Conservation (phyloP, 2,797 vertebrate genomes). For the Sus cebifrons region DNA sequence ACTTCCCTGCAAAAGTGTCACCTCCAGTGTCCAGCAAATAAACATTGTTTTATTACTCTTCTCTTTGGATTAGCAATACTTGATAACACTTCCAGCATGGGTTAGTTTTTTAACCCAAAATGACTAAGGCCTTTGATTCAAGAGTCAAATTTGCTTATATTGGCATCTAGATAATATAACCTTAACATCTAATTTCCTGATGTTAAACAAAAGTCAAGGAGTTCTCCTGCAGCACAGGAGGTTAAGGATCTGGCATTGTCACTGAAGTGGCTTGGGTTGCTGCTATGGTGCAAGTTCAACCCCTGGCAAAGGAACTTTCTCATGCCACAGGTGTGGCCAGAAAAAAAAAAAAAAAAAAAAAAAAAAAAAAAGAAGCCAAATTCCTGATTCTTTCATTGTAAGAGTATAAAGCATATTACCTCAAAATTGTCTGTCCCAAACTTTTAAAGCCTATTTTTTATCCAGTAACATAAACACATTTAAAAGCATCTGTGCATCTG, state of each 20-base stretch:
- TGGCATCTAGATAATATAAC: slow-evolving; percentile 55
- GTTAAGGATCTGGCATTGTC: no score
- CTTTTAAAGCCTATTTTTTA: slow-evolving; percentile 67
- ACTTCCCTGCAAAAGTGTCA: slow-evolving; percentile 8
- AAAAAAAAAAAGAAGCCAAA: no score
- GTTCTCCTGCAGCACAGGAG: no score
- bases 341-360: no score
- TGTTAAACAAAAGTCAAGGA: slow-evolving; percentile 47
- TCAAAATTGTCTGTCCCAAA: slow-evolving; percentile 67
- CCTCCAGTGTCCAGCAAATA: slow-evolving; percentile 64
- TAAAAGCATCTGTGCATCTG: neutral
- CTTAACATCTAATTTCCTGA: slow-evolving; percentile 69
- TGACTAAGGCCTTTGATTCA: slow-evolving; percentile 24
- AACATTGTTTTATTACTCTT: slow-evolving; percentile 43
- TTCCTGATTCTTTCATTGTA: slow-evolving; percentile 50
- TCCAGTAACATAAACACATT: slow-evolving; percentile 58
- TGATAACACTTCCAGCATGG: slow-evolving; percentile 49
- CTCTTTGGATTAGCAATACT: slow-evolving; percentile 39
- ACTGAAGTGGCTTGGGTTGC: no score
- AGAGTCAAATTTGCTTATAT: slow-evolving; percentile 66
- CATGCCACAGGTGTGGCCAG: no score
- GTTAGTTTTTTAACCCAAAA: slow-evolving; percentile 60
- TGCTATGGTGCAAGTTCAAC: no score
- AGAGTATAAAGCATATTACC: slow-evolving; percentile 68
- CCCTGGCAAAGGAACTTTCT: no score